Base-by-base conservation (phyloP, 1,140 invertebrate species). In the Heliconius himera region DNA sequence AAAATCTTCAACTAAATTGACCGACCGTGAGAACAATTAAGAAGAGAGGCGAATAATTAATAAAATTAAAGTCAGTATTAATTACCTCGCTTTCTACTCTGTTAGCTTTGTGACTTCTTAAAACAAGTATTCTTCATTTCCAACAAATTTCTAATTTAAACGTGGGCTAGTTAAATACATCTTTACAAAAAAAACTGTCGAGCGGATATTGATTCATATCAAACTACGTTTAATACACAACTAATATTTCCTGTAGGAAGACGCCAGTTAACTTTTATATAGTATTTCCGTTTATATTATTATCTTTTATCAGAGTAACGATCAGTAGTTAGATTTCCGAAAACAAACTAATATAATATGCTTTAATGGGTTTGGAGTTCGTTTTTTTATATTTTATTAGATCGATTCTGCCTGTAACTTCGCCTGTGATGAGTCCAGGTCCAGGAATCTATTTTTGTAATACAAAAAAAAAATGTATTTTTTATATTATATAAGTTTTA, bases 11-110 rank as follows among this genome's bases (percentile, higher is more conserved):
- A 11, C 5, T 8, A 5, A 73, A 73, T 33, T 20, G 38, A 73
- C 72, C 6, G 41, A 22, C 72, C 38, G 33, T 51, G 38, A 51
- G 72, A 73, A 73, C 16, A 51, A 51, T 73, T 73, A 73, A 33
- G 72, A 11, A n/a, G 72, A 49, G 46, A 72, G 70, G 36, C 5
- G 70, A 38, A 22, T 41, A 41, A 41, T 72, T 72, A 72, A 72
- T 72, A 72, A 72, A 72, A 72, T 72, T 72, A 72, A 72, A 9
- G 33, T 72, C 20, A 72, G 70, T 38, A 72, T 72, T 72, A 72
- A 72, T 72, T 72, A 72, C 36, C 70, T n/a, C 70, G 36, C 60
- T 72, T 72, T 72, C 70, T 72, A 20, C 18, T 38, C 70, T 72
- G 70, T 41, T 38, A 72, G 70, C 70, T n/a, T 72, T 38, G 33